Base-by-base conservation (phyloP, 2,888 invertebrate species). In the Dryadula phaetusa region DNA sequence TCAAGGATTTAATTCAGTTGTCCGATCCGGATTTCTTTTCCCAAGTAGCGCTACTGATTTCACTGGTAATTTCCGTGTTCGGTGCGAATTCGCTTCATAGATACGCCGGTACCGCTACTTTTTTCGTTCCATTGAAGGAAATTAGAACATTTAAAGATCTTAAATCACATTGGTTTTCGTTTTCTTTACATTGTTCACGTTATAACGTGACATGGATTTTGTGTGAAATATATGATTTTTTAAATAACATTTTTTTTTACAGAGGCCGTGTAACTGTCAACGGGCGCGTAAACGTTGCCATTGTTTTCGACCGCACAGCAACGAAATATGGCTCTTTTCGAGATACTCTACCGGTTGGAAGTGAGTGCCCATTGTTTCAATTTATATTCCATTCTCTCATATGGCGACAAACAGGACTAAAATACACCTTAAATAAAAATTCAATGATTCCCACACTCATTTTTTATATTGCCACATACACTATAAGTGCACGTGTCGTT, bases 291-390 rank as follows among this genome's bases (percentile, higher is more conserved):
- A 98, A 90, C 95, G 97, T 73, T 98, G 97, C 90, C 97, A 97
- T 89, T 98, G 98, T 93, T 97, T 97, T 93, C 95, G 97, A 81
- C 97, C 98, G 75, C 97, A 97, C 93, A 96, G 96, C 82, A 97
- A 97, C 87, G 98, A 98, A 93, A 97, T 97, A 88, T 99, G 99
- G 99, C 94, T 99, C 75, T 99, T 99, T 92, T 98, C 98, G 84
- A 95, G 99, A 81, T 99, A 98, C 92, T 98, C 98, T 61, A 99
- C 98, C 28, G 99, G 99, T 75, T 99, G 99, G 99, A 97, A 97
- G 93, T 93, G 84, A 93, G 93, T 92, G 87, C 79, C 77, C 74
- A 72, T 76, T 81, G 64, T 70, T 66, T 73, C 40, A 42, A 66
- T 58, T 66, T 67, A 65, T 58, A 66, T 64, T 52, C 64, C 62